Evolutionary conservation across 2,888 invertebrate species (phyloP), one percentile per base, ranked within the genome.

Genomic region (Dorcus parallelipipedus): DNA sequence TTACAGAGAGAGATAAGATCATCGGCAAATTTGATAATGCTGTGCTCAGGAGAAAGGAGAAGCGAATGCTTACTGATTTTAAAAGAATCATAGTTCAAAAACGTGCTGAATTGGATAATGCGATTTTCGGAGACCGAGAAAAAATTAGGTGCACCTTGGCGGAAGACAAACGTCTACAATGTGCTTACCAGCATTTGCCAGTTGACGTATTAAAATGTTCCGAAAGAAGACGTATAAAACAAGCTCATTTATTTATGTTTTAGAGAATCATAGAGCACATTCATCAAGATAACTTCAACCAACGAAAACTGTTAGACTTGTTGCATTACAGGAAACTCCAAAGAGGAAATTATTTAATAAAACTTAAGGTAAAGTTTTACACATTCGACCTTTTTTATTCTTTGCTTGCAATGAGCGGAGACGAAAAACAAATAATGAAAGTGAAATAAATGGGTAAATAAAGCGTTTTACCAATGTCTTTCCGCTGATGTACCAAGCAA

Each of bases 271-370:
- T 83, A 54, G 84, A 83, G 54, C 82, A 81, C 61, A 78, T 88
- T 41, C 80, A 83, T 62, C 86, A 87, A 71, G 84, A 85, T 61
- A 86, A 83, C 70, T 85, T 85, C 61, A 81, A 82, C 54, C 84
- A 84, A 68, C 79, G 85, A 45, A 86, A 86, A 69, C 82, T 83
- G 63, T 75, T 86, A 23, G 87, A 88, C 67, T 79, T 83, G 58
- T 80, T 88, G 20, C 74, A 80, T 63, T 86, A 84, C 59, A 79
- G 80, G 6, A 85, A 86, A 71, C 83, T 83, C 62, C 80, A 80
- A 69, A 85, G 83, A 73, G 83, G 85, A 76, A 82, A 85, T 63
- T 78, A 75, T 59, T 81, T 86, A 67, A 82, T 84, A 8, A 73
- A 80, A 43, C 75, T 84, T 39, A 85, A 86, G 81, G 87, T 86